phyloP scores from a whole-genome alignment of 2,113 vertebrate species.

The Typhlomys cinereus region DNA sequence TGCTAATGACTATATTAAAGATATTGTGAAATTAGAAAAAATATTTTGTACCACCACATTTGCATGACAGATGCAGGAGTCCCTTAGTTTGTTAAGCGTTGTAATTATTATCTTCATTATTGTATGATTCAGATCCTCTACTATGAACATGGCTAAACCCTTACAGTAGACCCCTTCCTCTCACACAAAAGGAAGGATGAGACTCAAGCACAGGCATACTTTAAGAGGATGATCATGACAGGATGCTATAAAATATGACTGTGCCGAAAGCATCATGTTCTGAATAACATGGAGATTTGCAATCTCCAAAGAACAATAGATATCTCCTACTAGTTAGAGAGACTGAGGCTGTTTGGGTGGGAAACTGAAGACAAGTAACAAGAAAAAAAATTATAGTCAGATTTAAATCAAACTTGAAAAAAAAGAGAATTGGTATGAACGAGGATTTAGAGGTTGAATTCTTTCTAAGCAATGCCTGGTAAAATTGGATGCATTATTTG shows the following conservation, averaged over 20 bases:
- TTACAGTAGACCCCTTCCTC: background rate
- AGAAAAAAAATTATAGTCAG: background rate
- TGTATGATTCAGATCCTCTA: background rate
- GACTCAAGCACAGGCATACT: background rate
- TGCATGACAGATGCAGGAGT: background rate
- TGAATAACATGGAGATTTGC: background rate
- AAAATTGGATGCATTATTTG: background rate
- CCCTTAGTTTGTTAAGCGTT: background rate
- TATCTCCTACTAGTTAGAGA: background rate
- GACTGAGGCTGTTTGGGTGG: background rate
- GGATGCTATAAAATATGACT: too few relatives aligned
- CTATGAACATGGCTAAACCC: background rate
- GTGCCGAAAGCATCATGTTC: background rate
- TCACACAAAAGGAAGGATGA: background rate
- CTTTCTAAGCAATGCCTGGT: background rate
- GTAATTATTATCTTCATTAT: background rate
- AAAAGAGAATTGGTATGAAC: background rate
- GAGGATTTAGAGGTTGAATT: background rate
- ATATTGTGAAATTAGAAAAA: background rate
- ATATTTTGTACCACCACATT: background rate
- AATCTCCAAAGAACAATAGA: background rate
- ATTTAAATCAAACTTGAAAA: background rate
- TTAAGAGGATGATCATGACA: background rate
- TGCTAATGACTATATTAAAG: constrained; percentile 17
- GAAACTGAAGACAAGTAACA: background rate